Evolutionary conservation across 2,113 vertebrate species (phyloP), one percentile per base, ranked within the genome.

Genomic region (Microcebus ravelobensis): DNA sequence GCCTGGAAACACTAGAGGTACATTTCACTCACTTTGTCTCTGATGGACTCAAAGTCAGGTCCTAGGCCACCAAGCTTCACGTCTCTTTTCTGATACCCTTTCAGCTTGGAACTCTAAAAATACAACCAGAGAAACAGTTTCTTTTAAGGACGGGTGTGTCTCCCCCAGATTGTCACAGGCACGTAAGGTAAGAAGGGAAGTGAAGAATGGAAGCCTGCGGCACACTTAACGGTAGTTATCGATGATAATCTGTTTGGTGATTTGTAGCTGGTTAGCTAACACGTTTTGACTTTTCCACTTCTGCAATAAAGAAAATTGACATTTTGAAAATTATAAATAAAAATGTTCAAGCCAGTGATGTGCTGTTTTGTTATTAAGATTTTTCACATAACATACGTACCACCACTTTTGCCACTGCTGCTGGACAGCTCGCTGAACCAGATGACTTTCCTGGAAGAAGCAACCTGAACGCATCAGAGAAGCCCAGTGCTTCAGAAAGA

Each of bases 61-160:
- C 99, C 99, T 14, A 99, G 99, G 88, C 99, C 99, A 98, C 98
- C 99, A n/a, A 99, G 98, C 50, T 98, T 98, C 94, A 99, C 31
- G 0, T 99, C 97, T 86, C 98, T 96, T 74, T 98, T 98, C 81
- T 98, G 95, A 96, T 98, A 99, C 96, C 98, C 94, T 97, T 98
- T 99, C 80, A 99, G 97, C 79, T 97, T 98, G 9, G 70, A n/a
- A 25, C 95, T 92, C 97, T 99, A 89, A 77, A 98, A 94, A 96
- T 8, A 96, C 55, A 97, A 95, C 48, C 50, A 93, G 8, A 96
- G 45, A 96, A 86, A 97, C 23, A 45, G 95, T 84, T 94, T 39
- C 45, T 86, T 84, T 86, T 20, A 50, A 34, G 8, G 1, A 65
- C 13, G 25, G 12, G 5, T 23, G 29, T 29, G 23, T 23, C 23